phyloP scores from a whole-genome alignment of 2,888 invertebrate species.

The Dicroscelio sp. region DNA sequence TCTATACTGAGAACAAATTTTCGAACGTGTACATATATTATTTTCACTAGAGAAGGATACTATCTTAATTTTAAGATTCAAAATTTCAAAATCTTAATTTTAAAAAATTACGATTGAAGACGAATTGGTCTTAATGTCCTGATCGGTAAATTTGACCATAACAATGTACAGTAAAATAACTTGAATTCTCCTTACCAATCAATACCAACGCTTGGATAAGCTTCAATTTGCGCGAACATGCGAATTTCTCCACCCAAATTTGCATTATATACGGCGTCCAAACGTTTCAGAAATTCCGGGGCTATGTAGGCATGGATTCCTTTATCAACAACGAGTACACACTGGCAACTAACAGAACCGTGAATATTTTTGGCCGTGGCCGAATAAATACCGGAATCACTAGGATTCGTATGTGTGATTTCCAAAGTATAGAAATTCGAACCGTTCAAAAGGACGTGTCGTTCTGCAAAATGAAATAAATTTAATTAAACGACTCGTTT shows the following conservation, averaged over 20 bases:
- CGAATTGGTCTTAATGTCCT: too few relatives aligned
- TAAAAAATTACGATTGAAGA: too few relatives aligned
- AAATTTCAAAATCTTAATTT: too few relatives aligned
- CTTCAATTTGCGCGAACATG: conserved; percentile 92
- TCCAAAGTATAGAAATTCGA: conserved; percentile 97
- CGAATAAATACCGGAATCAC: conserved; percentile 96
- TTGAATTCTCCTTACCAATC: conserved; percentile 95
- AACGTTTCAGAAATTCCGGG: conserved; percentile 95
- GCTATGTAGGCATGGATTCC: conserved; percentile 96
- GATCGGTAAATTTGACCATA: conserved; percentile 4
- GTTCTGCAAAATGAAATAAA: conserved; percentile 41
- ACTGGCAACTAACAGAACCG: conserved; percentile 96
- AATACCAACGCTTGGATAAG: conserved; percentile 95
- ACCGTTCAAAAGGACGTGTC: conserved; percentile 93
- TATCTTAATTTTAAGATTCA: too few relatives aligned
- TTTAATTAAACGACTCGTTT: too few relatives aligned
- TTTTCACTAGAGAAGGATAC: too few relatives aligned
- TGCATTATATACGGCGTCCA: conserved; percentile 94
- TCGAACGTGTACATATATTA: too few relatives aligned
- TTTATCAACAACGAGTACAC: conserved; percentile 95
- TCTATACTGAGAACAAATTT: too few relatives aligned
- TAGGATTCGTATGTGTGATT: conserved; percentile 95
- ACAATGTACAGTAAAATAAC: too few relatives aligned
- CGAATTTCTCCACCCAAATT: conserved; percentile 93
- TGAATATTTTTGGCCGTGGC: conserved; percentile 95